These are phyloP conservation scores for Episyrphus balteatus DNA, from an alignment of 1,140 invertebrate genomes.

Conservation along the genomic window DNA sequence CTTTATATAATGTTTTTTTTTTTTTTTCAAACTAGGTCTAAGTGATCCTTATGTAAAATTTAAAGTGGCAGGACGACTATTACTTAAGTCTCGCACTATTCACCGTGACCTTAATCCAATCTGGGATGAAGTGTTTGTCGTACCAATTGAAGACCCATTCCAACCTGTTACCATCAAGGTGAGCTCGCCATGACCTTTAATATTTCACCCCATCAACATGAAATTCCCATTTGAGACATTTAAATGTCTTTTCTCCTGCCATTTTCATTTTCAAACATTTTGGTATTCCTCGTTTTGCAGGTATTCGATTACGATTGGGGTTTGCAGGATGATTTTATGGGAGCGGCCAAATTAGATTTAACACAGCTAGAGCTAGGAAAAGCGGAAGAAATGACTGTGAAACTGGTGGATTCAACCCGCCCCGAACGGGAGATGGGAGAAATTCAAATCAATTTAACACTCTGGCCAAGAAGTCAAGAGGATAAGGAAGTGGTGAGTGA, in stretches of 20 bases:
- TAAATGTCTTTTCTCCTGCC: background rate
- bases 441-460: constrained; percentile 64
- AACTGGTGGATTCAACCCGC: constrained; percentile 58
- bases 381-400: constrained; percentile 63
- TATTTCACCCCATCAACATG: background rate
- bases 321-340: constrained; percentile 96
- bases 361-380: constrained; percentile 74
- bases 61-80: constrained; percentile 73
- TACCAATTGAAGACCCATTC: constrained; percentile 90
- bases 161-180: constrained; percentile 79
- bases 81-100: constrained; percentile 90
- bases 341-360: constrained; percentile 74
- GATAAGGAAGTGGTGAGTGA: constrained; percentile 82
- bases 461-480: constrained; percentile 81
- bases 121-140: constrained; percentile 93
- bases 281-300: constrained; percentile 37
- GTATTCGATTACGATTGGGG: constrained; percentile 98
- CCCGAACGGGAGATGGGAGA: constrained; percentile 61
- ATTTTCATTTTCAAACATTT: background rate
- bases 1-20: constrained; percentile 4
- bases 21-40: constrained; percentile 55
- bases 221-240: too few relatives aligned
- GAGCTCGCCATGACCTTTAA: too few relatives aligned
- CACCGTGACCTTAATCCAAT: constrained; percentile 81
- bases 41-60: constrained; percentile 99